Percentiles rank a stretch among this genome's conserved stretches.
These are phyloP conservation scores for Leptinotarsa defecta DNA, from an alignment of 1,140 invertebrate species.

Conservation along the genomic window DNA sequence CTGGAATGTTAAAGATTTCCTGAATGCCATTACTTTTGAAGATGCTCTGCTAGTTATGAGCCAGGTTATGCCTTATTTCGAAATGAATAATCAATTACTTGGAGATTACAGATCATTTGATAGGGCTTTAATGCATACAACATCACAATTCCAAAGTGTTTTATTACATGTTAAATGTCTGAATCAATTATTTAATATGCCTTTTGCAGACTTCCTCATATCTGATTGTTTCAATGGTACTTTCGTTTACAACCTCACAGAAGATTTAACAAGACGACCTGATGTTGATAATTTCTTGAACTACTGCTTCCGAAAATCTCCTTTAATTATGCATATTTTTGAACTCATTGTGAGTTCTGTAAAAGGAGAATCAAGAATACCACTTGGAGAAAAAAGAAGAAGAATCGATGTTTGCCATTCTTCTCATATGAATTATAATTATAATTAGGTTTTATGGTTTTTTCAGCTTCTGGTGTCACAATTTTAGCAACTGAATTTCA, in stretches of 20 bases:
- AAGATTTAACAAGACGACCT: constrained; percentile 43
- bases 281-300: constrained; percentile 40
- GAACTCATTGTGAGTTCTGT: constrained; percentile 29
- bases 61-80: constrained; percentile 67
- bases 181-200: constrained; percentile 67
- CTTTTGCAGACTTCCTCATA: constrained; percentile 61
- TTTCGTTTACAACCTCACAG: constrained; percentile 72
- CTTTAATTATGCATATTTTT: constrained; percentile 32
- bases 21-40: constrained; percentile 58
- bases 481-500: neutral
- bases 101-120: constrained; percentile 66
- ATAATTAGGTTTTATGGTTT: too few species aligned
- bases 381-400: neutral
- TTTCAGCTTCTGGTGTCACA: too few species aligned
- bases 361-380: neutral
- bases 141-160: constrained; percentile 74
- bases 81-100: constrained; percentile 64
- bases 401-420: neutral
- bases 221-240: constrained; percentile 71
- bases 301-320: constrained; percentile 35
- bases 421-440: too few species aligned
- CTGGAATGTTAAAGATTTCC: constrained; percentile 53
- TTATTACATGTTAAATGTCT: constrained; percentile 66
- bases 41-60: constrained; percentile 62
- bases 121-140: constrained; percentile 65